phyloP scores from a whole-genome alignment of 2,113 vertebrate genomes.

The Cavia porcellus region DNA sequence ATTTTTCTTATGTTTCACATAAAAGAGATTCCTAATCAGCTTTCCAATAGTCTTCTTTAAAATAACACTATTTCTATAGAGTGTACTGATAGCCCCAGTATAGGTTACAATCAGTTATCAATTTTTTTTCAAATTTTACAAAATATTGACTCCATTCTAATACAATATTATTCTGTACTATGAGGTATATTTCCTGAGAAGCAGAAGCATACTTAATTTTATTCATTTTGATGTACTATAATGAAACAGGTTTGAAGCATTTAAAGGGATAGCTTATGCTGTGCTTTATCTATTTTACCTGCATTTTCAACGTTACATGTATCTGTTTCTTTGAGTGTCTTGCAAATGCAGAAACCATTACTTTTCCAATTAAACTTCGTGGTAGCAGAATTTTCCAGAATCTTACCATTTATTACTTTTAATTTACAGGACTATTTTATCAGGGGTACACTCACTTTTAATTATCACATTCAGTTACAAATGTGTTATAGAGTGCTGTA shows the following conservation, averaged over 20 bases:
- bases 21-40: background rate
- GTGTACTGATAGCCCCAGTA: background rate
- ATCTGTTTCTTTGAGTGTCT: background rate
- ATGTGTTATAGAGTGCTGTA: background rate
- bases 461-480: background rate
- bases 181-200: background rate
- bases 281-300: background rate
- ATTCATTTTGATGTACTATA: background rate
- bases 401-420: background rate
- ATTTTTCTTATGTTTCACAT: constrained; percentile 30
- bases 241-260: background rate
- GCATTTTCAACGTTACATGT: background rate
- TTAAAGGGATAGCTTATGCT: background rate
- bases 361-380: background rate
- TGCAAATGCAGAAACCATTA: background rate
- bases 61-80: constrained; percentile 21
- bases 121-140: constrained; percentile 7
- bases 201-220: background rate
- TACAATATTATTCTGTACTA: background rate
- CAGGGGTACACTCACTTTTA: background rate
- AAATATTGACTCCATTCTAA: constrained; percentile 7
- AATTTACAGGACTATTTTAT: background rate
- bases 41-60: constrained; percentile 10
- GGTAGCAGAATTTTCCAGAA: background rate
- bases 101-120: background rate